phyloP scores from a whole-genome alignment of 2,797 vertebrate genomes.

The Hyperoplus immaculatus region DNA sequence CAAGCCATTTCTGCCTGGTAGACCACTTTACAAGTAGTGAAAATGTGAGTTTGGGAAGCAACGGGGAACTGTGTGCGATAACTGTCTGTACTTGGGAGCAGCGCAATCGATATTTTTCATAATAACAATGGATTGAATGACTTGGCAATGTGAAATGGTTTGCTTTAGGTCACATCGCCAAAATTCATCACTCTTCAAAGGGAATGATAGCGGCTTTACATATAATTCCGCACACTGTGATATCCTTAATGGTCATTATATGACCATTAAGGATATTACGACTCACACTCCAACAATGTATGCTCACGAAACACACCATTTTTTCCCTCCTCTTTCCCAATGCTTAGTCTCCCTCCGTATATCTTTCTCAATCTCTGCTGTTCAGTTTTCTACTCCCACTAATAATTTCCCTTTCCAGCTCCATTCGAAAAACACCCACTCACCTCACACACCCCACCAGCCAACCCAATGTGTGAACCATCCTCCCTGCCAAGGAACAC shows the following conservation, averaged over 20 bases:
- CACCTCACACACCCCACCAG: constrained; percentile 66
- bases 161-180: no score
- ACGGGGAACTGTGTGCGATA: background rate
- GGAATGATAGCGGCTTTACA: background rate
- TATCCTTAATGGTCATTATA: background rate
- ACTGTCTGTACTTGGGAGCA: background rate
- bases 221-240: background rate
- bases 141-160: background rate
- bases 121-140: background rate
- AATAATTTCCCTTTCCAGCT: constrained; percentile 55
- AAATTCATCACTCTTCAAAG: background rate
- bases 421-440: constrained; percentile 62
- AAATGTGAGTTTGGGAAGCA: background rate
- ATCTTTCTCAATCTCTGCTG: constrained; percentile 30
- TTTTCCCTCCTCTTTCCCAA: background rate
- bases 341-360: constrained; percentile 38
- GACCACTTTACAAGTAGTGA: background rate
- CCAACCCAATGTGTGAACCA: constrained; percentile 54
- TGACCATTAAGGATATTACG: background rate
- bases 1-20: background rate
- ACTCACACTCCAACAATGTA: background rate
- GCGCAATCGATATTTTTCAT: background rate
- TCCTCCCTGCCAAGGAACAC: constrained; percentile 40
- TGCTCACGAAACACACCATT: constrained; percentile 7
- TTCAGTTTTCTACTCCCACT: constrained; percentile 55